phyloP scores from a whole-genome alignment of 2,113 vertebrate genomes.

The Scomber scombrus region DNA sequence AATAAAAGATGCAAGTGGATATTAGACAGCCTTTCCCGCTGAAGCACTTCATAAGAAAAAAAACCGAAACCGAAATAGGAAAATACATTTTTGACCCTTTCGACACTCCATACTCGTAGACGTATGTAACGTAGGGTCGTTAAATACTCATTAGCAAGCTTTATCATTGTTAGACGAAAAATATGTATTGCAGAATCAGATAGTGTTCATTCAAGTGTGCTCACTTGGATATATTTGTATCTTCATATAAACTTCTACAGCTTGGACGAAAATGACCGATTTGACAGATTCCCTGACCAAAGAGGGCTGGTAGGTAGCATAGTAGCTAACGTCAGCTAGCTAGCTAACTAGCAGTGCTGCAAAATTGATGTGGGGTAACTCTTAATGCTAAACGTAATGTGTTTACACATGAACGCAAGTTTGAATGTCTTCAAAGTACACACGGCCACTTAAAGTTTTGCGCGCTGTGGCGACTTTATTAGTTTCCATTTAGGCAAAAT shows the following conservation, averaged over 20 bases:
- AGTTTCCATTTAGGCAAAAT: background rate
- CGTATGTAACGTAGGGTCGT: conserved; percentile 55
- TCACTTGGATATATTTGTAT: background rate
- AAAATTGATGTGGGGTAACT: conserved; percentile 32
- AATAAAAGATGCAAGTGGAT: too few species aligned
- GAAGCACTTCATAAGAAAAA: background rate
- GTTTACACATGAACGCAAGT: background rate
- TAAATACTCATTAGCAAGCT: conserved; percentile 62
- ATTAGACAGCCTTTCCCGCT: too few species aligned
- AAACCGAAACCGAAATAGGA: background rate
- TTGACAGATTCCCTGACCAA: conserved; percentile 76
- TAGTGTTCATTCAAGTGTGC: conserved; percentile 41
- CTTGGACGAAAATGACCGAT: conserved; percentile 80
- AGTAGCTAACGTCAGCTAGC: conserved; percentile 57
- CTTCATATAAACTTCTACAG: conserved; percentile 24
- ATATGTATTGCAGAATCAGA: conserved; percentile 58
- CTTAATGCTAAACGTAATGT: background rate
- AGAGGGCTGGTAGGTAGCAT: conserved; percentile 87
- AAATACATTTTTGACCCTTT: conserved; percentile 42
- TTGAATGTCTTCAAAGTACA: background rate
- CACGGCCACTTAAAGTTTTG: accelerated
- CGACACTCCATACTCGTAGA: conserved; percentile 53
- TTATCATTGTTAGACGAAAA: conserved; percentile 30
- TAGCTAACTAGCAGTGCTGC: conserved; percentile 38
- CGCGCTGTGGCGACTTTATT: background rate